Percentiles rank a stretch among this genome's conserved stretches.
Conservation (phyloP, 2,797 vertebrate genomes). For the Tragopan temminckii region DNA sequence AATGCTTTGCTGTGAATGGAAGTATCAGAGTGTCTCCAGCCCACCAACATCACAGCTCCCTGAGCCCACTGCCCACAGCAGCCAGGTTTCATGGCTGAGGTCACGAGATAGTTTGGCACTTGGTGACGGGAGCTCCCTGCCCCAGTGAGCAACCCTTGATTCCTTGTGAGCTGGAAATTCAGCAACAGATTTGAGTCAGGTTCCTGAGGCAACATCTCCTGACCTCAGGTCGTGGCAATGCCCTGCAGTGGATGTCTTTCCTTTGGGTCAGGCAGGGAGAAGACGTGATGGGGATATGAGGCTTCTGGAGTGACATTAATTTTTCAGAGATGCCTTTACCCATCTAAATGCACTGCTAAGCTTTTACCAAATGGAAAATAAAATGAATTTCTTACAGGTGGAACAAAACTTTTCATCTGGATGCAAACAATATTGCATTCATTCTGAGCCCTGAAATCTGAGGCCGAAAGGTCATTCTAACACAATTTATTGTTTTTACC, state of each 20-base stretch:
- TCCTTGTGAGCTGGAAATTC: neutral
- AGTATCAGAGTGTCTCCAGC: neutral
- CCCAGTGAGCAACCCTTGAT: neutral
- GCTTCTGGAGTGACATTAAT: too few relatives aligned
- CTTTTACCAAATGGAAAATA: neutral
- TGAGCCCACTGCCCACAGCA: neutral
- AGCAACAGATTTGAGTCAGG: neutral
- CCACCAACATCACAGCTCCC: neutral
- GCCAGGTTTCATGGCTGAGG: fast-evolving
- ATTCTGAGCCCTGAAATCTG: neutral
- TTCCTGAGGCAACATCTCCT: neutral
- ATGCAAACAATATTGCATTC: neutral
- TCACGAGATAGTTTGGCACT: neutral
- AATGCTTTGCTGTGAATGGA: neutral
- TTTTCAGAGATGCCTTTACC: neutral
- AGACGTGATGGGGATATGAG: neutral
- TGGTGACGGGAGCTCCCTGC: neutral
- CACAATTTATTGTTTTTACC: neutral
- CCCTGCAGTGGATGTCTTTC: neutral
- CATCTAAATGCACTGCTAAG: neutral
- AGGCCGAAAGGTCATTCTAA: neutral
- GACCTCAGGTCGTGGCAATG: neutral
- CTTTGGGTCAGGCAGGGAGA: neutral
- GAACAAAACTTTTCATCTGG: neutral
- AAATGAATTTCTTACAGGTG: neutral